Percentiles rank a stretch among this genome's conserved stretches.
Evolutionary conservation across 2,797 vertebrate genomes (phyloP).

Genomic region (Hapalemur alaotrensis): DNA sequence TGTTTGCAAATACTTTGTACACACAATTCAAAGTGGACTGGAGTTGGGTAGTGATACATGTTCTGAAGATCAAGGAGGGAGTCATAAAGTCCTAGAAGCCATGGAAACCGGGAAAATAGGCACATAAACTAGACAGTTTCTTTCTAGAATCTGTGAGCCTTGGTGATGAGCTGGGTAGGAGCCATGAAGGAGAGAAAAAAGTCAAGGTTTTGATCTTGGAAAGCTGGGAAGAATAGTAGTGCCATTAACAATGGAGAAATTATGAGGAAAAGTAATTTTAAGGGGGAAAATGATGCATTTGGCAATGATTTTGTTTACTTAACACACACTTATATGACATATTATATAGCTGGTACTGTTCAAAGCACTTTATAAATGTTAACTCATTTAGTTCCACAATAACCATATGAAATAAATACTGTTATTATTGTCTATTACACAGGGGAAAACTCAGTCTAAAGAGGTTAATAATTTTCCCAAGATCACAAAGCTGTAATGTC

Average conservation of each 20-base stretch:
- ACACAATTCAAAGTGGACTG: slow-evolving; percentile 40
- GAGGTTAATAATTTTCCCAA: slow-evolving; percentile 23
- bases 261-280: slow-evolving; percentile 51
- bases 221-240: slow-evolving; percentile 29
- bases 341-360: slow-evolving; percentile 15
- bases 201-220: slow-evolving; percentile 40
- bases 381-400: slow-evolving; percentile 48
- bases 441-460: not conserved
- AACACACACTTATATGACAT: slow-evolving; percentile 43
- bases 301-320: slow-evolving; percentile 59
- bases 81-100: not conserved
- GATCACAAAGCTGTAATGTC: not conserved
- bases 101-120: not conserved
- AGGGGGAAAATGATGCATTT: slow-evolving; percentile 37
- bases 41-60: not conserved
- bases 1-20: slow-evolving; percentile 10
- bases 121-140: not conserved
- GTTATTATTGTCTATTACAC: slow-evolving; percentile 30
- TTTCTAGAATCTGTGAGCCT: slow-evolving; percentile 9
- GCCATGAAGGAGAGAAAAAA: not conserved
- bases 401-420: slow-evolving; percentile 18
- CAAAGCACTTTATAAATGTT: slow-evolving; percentile 56
- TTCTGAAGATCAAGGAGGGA: slow-evolving; percentile 3
- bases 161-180: not conserved
- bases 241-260: slow-evolving; percentile 24